Percentiles rank a stretch among this genome's conserved stretches.
phyloP scores from a whole-genome alignment of 2,888 invertebrate genomes.

The Tillus elongatus region DNA sequence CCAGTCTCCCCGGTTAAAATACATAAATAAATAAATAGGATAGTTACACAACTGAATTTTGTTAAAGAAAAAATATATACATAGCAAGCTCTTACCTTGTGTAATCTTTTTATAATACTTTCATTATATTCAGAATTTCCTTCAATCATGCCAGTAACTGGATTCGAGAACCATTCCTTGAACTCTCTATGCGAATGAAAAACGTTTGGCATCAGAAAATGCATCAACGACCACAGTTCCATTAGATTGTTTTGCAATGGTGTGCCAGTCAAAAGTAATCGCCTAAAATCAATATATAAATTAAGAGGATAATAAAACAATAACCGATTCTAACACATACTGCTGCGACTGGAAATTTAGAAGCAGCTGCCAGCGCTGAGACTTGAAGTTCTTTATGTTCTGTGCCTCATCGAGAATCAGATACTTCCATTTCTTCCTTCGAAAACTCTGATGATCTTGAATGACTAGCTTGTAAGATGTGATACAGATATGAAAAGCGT shows the following conservation, averaged over 20 bases:
- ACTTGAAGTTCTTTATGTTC: slow-evolving; percentile 99
- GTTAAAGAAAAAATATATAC: neutral
- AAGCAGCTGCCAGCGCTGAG: slow-evolving; percentile 95
- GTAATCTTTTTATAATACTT: slow-evolving; percentile 75
- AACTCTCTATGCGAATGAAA: slow-evolving; percentile 94
- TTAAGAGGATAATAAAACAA: slow-evolving; percentile 11
- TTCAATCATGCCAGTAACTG: slow-evolving; percentile 93
- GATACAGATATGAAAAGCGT: slow-evolving; percentile 97
- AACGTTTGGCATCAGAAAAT: slow-evolving; percentile 95
- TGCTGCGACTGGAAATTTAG: slow-evolving; percentile 89
- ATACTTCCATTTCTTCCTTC: slow-evolving; percentile 97
- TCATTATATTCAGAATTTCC: slow-evolving; percentile 88
- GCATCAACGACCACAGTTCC: slow-evolving; percentile 97
- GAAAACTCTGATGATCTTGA: slow-evolving; percentile 96
- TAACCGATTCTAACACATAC: slow-evolving; percentile 43
- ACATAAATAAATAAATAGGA: too few relatives aligned
- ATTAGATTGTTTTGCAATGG: slow-evolving; percentile 92
- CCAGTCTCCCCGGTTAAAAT: too few relatives aligned
- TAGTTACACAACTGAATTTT: too few relatives aligned
- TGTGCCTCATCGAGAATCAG: slow-evolving; percentile 97
- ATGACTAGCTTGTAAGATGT: slow-evolving; percentile 97
- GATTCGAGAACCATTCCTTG: slow-evolving; percentile 98
- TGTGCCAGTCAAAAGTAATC: slow-evolving; percentile 86
- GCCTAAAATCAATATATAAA: slow-evolving; percentile 46
- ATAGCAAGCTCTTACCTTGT: slow-evolving; percentile 56